These are phyloP conservation scores for Percopsis transmontana DNA, from an alignment of 2,113 vertebrate genomes.

Conservation along the genomic window DNA sequence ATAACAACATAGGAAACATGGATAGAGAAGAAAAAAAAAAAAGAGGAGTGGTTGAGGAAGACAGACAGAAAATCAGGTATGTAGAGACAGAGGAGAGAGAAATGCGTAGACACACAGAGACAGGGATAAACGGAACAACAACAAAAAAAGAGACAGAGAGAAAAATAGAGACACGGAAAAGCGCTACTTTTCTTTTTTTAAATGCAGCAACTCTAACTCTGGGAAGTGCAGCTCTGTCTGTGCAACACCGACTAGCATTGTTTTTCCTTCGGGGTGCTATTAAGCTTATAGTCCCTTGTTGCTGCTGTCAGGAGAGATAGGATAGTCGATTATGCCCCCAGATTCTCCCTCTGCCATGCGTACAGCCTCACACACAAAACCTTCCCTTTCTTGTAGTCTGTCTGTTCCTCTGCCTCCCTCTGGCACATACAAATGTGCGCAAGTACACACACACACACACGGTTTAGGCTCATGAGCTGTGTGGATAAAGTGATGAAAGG, in stretches of 20 bases:
- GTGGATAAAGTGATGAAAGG: constrained; percentile 53
- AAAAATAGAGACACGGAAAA: background rate
- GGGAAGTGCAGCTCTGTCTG: constrained; percentile 4
- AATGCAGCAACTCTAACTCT: constrained; percentile 26
- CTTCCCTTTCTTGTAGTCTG: constrained; percentile 5
- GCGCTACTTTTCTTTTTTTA: background rate
- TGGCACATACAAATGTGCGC: background rate
- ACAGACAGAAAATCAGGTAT: background rate
- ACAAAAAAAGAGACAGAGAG: background rate
- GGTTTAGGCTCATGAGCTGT: constrained; percentile 18
- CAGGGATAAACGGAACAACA: background rate
- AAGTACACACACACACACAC: constrained; percentile 6
- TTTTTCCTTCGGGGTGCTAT: constrained; percentile 53
- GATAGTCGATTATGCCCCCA: constrained; percentile 33
- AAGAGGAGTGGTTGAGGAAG: background rate
- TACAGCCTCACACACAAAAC: constrained; percentile 10
- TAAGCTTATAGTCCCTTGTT: constrained; percentile 47
- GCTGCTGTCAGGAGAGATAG: constrained; percentile 45
- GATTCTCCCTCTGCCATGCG: constrained; percentile 16
- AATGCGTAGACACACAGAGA: background rate
- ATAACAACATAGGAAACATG: background rate
- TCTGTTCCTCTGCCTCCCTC: constrained; percentile 18
- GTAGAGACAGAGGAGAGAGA: background rate
- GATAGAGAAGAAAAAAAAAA: constrained; percentile 1
- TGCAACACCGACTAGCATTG: constrained; percentile 30